These are phyloP conservation scores for Aptenodytes forsteri DNA, from an alignment of 2,113 vertebrate species.

Conservation along the genomic window DNA sequence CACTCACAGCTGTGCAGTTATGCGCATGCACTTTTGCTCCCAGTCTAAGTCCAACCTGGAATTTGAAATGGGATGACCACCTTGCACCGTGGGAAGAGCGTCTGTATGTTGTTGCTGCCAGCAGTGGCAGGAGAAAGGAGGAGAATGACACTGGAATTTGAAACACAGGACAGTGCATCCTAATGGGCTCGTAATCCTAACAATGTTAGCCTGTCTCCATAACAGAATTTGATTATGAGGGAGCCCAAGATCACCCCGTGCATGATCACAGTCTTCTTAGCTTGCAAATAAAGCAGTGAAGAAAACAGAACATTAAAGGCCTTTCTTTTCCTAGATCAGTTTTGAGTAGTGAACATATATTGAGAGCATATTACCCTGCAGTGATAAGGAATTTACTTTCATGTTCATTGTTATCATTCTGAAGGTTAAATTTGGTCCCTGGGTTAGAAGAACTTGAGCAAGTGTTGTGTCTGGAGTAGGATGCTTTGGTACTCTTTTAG, in stretches of 20 bases:
- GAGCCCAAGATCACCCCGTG: neutral
- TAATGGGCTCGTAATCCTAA: neutral
- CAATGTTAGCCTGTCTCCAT: neutral
- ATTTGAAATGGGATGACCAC: neutral
- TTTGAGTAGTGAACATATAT: neutral
- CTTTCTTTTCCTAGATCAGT: neutral
- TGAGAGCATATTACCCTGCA: accelerated
- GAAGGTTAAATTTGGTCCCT: neutral
- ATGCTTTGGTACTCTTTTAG: neutral
- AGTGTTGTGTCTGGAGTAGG: neutral
- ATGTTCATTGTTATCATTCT: neutral
- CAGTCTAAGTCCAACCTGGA: neutral
- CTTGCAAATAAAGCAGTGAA: neutral
- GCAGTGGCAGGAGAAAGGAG: neutral
- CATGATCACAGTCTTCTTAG: neutral
- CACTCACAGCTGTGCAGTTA: neutral
- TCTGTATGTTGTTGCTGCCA: neutral
- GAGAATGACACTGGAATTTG: neutral
- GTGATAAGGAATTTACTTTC: neutral
- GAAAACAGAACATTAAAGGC: neutral
- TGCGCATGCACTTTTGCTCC: neutral
- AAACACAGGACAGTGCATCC: neutral
- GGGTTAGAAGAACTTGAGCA: neutral
- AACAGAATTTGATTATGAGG: neutral
- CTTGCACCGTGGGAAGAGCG: neutral